Conservation (phyloP, 1,140 invertebrate genomes). For the Drosophila quadrilineata region DNA sequence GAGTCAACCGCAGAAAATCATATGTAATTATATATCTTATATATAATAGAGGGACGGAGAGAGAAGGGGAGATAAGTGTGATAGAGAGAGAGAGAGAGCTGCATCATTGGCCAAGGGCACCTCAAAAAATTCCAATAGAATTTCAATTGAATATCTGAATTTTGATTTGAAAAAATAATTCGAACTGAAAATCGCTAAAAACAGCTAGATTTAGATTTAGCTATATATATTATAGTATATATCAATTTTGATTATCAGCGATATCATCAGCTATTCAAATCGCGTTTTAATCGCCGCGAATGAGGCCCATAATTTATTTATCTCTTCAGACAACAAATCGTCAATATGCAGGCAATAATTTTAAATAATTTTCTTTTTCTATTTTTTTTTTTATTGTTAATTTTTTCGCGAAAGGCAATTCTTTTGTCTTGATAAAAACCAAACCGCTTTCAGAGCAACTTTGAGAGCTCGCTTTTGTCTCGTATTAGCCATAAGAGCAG, state of each 20-base stretch:
- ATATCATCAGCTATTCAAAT: conserved; percentile 52
- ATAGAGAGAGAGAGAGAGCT: conserved; percentile 13
- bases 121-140: conserved; percentile 28
- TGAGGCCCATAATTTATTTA: conserved; percentile 47
- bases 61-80: conserved; percentile 17
- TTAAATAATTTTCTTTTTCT: conserved; percentile 28
- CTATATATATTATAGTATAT: too few species aligned
- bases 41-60: too few species aligned
- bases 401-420: conserved; percentile 30
- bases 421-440: conserved; percentile 44
- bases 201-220: conserved; percentile 14
- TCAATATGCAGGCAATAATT: conserved; percentile 25
- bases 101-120: conserved; percentile 32
- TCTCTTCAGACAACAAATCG: too few species aligned
- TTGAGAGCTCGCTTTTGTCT: conserved; percentile 15
- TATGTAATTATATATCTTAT: conserved; percentile 73
- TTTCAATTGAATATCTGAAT: conserved; percentile 21
- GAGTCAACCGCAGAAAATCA: conserved; percentile 68
- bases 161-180: conserved; percentile 20
- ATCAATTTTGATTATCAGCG: conserved; percentile 28
- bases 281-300: conserved; percentile 50
- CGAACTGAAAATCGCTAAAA: background rate
- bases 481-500: background rate
- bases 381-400: too few species aligned
- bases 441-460: conserved; percentile 17